Evolutionary conservation across 2,888 invertebrate species (phyloP).

Genomic region (Halictus quadricinctus): DNA sequence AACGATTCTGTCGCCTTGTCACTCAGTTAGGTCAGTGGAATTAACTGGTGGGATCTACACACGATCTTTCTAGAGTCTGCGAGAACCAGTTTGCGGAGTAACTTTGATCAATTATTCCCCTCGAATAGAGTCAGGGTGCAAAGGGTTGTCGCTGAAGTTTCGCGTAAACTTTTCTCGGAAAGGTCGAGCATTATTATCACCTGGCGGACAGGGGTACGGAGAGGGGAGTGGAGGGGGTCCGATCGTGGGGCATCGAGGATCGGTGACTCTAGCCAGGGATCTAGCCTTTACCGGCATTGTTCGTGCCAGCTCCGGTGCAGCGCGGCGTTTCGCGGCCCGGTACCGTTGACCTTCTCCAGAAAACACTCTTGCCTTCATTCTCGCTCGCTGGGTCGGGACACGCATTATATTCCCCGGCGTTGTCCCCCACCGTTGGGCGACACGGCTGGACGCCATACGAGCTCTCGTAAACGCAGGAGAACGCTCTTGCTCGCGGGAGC

Average conservation of each 20-base stretch:
- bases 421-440: conserved; percentile 14
- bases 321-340: conserved; percentile 55
- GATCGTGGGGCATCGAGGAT: not conserved
- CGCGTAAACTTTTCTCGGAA: not conserved
- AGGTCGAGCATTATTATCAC: not conserved
- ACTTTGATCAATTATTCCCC: not conserved
- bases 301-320: conserved; percentile 51
- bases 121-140: not conserved
- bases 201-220: not conserved
- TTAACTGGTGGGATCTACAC: not conserved
- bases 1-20: not conserved
- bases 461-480: conserved; percentile 42
- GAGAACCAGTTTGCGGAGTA: not conserved
- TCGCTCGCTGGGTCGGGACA: conserved; percentile 68
- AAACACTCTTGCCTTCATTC: conserved; percentile 73
- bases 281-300: conserved; percentile 57
- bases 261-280: not conserved
- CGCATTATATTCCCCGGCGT: conserved; percentile 59
- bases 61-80: not conserved
- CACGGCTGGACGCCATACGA: conserved; percentile 52
- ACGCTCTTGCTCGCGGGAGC: conserved; percentile 36
- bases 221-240: not conserved
- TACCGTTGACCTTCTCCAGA: conserved; percentile 73
- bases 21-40: not conserved
- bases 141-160: not conserved